Evolutionary conservation across 2,113 vertebrate species (phyloP).

Genomic region (Pristiophorus japonicus): DNA sequence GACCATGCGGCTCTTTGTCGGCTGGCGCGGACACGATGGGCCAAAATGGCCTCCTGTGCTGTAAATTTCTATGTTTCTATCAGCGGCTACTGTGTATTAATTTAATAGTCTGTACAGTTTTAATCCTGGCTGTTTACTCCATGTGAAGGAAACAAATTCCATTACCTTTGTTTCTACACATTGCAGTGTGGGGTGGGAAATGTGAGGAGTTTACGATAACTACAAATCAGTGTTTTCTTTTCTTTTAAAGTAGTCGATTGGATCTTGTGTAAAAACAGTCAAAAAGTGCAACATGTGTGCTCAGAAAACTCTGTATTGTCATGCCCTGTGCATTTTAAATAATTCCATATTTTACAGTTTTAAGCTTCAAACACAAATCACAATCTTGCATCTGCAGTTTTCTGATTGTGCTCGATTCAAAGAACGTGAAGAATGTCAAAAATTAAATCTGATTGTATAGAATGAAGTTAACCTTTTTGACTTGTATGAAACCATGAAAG

Average conservation of each 20-base stretch:
- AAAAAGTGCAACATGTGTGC: background rate
- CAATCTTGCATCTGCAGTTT: slow-evolving; percentile 8
- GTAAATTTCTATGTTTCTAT: too few relatives aligned
- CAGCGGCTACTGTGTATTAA: background rate
- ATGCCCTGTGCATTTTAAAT: background rate
- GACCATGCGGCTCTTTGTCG: too few relatives aligned
- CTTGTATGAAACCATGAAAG: background rate
- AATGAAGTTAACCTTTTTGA: background rate
- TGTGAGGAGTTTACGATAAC: background rate
- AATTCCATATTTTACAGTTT: background rate
- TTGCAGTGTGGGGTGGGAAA: background rate
- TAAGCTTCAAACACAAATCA: background rate
- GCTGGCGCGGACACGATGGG: too few relatives aligned
- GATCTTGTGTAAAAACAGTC: too few relatives aligned
- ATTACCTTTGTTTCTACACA: background rate
- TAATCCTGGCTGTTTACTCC: too few relatives aligned
- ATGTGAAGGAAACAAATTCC: background rate
- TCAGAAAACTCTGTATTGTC: background rate
- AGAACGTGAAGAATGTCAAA: background rate
- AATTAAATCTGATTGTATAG: background rate
- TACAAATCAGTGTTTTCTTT: background rate
- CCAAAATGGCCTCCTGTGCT: too few relatives aligned
- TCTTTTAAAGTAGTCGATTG: too few relatives aligned
- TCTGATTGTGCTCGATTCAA: background rate
- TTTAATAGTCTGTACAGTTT: background rate